phyloP scores from a whole-genome alignment of 2,797 vertebrate species.

The Semotilus atromaculatus region DNA sequence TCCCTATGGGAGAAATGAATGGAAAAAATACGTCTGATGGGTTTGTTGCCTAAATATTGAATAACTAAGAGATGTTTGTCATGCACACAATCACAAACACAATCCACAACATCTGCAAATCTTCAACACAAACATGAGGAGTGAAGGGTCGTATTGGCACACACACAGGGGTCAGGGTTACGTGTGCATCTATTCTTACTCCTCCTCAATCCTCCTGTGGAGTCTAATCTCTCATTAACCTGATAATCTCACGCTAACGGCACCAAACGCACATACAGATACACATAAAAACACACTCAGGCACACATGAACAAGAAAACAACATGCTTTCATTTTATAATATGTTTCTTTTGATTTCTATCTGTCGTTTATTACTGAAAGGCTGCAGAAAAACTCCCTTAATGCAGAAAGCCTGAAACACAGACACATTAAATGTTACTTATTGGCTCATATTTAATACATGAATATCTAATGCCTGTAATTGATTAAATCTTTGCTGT shows the following conservation, averaged over 20 bases:
- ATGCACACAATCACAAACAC: constrained; percentile 15
- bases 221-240: constrained; percentile 66
- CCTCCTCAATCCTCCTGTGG: constrained; percentile 56
- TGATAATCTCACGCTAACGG: constrained; percentile 13
- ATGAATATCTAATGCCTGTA: background rate
- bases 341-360: background rate
- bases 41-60: background rate
- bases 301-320: background rate
- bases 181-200: constrained; percentile 23
- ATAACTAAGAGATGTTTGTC: background rate
- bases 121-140: background rate
- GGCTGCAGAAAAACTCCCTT: background rate
- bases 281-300: too few species aligned
- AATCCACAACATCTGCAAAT: background rate
- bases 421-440: background rate
- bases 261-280: background rate
- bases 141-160: background rate
- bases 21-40: background rate
- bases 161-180: background rate
- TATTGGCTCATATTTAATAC: background rate
- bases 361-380: background rate
- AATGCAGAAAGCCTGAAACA: too few species aligned
- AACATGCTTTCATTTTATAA: background rate
- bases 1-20: too few species aligned
- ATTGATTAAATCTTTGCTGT: background rate